Evolutionary conservation across 2,888 invertebrate genomes (phyloP).

Genomic region (Odontothrips loti): DNA sequence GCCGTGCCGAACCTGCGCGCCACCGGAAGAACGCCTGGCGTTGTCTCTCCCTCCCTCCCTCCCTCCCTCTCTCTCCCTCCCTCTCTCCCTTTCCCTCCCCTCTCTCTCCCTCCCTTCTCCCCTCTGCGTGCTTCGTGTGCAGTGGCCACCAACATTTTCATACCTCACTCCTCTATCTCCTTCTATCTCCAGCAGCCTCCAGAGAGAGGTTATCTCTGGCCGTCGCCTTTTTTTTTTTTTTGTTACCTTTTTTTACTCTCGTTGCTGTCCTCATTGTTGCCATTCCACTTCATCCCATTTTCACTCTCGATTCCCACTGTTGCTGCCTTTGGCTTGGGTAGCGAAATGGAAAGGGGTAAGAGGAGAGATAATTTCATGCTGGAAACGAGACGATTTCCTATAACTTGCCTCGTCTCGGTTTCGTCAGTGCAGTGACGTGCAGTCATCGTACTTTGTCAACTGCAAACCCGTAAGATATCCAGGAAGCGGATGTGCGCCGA

Average conservation of each 20-base stretch:
- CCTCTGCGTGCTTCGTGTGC: background rate
- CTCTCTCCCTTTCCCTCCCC: constrained; percentile 27
- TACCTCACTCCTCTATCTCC: background rate
- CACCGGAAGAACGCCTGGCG: constrained; percentile 11
- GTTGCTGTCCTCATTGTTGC: background rate
- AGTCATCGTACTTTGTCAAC: too few species aligned
- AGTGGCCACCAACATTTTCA: constrained; percentile 4
- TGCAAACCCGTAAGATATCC: too few species aligned
- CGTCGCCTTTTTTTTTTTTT: background rate
- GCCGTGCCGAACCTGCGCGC: background rate
- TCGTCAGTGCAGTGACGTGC: too few species aligned
- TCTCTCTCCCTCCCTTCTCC: background rate
- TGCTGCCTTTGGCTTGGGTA: too few species aligned
- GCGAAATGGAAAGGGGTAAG: too few species aligned
- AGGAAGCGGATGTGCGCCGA: too few species aligned
- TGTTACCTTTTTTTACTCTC: background rate
- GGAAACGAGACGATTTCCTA: too few species aligned
- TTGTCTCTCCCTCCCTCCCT: background rate
- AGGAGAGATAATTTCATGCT: too few species aligned
- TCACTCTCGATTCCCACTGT: too few species aligned
- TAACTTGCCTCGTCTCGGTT: too few species aligned
- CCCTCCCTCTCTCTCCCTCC: background rate
- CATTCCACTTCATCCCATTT: too few species aligned
- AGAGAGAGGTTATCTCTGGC: background rate
- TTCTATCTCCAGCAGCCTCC: background rate